Evolutionary conservation across 2,888 invertebrate genomes (phyloP).

Genomic region (Aquatica leii): DNA sequence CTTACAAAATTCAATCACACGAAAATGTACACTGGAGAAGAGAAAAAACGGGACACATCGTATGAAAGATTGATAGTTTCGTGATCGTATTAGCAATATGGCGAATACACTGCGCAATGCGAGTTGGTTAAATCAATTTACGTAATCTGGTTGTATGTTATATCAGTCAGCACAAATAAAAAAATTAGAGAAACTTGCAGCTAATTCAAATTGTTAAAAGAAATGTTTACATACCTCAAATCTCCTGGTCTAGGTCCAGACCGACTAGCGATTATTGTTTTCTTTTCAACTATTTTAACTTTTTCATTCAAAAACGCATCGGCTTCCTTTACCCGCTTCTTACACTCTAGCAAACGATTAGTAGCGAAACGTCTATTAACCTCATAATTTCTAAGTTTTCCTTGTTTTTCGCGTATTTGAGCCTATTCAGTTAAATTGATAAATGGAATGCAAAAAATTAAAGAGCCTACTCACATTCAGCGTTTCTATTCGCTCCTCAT

Average conservation of each 20-base stretch:
- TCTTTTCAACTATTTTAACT: slow-evolving; percentile 58
- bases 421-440: slow-evolving; percentile 54
- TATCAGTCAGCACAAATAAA: too few relatives aligned
- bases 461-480: slow-evolving; percentile 5
- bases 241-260: slow-evolving; percentile 63
- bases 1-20: too few relatives aligned
- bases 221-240: slow-evolving; percentile 63
- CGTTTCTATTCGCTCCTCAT: slow-evolving; percentile 51
- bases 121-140: too few relatives aligned
- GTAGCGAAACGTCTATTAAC: slow-evolving; percentile 50
- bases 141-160: too few relatives aligned
- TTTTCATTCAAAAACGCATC: slow-evolving; percentile 60
- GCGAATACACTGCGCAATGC: too few relatives aligned
- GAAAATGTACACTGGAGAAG: too few relatives aligned
- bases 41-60: too few relatives aligned
- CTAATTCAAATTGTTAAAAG: too few relatives aligned
- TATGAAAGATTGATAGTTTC: too few relatives aligned
- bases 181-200: too few relatives aligned
- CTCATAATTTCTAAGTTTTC: slow-evolving; percentile 57
- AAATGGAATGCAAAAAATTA: background rate
- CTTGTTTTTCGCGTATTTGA: slow-evolving; percentile 62
- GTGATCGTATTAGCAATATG: too few relatives aligned
- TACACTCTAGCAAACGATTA: slow-evolving; percentile 45
- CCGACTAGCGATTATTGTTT: slow-evolving; percentile 60
- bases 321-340: slow-evolving; percentile 44